These are phyloP conservation scores for Pseudococcus viburni DNA, from an alignment of 2,888 invertebrate genomes.

Conservation along the genomic window DNA sequence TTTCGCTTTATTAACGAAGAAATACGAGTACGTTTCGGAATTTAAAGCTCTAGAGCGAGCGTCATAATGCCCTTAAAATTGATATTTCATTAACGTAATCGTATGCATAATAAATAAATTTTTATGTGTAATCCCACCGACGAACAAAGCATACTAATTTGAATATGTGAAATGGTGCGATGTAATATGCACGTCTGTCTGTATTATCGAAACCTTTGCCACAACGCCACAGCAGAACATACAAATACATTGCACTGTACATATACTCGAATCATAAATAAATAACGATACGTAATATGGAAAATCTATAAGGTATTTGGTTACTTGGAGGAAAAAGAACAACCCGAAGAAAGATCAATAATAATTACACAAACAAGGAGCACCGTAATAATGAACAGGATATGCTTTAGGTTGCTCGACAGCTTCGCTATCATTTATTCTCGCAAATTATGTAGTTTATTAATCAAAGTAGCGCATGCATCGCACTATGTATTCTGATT, in stretches of 20 bases:
- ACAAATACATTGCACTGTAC: not conserved
- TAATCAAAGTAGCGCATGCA: conserved; percentile 46
- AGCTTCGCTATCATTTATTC: conserved; percentile 42
- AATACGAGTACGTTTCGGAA: not conserved
- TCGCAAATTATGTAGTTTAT: conserved; percentile 42
- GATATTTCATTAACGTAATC: conserved; percentile 36
- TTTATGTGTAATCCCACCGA: not conserved
- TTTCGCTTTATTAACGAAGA: conserved; percentile 43
- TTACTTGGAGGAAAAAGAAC: conserved; percentile 12
- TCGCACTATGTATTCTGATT: not conserved
- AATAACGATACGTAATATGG: not conserved
- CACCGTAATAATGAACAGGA: conserved; percentile 19
- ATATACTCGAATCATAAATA: conserved; percentile 1
- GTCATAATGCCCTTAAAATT: conserved; percentile 9
- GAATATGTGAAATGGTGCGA: not conserved
- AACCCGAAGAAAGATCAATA: conserved; percentile 28
- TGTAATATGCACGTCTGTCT: not conserved
- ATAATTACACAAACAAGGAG: conserved; percentile 26
- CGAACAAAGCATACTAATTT: conserved; percentile 44
- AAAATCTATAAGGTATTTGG: conserved; percentile 24
- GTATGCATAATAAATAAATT: conserved; percentile 23
- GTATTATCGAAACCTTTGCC: not conserved
- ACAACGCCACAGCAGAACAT: not conserved
- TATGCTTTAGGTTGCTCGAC: conserved; percentile 29
- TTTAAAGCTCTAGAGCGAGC: conserved; percentile 27